Base-by-base conservation (phyloP, 1,140 invertebrate species). In the Drosophila jambulina region DNA sequence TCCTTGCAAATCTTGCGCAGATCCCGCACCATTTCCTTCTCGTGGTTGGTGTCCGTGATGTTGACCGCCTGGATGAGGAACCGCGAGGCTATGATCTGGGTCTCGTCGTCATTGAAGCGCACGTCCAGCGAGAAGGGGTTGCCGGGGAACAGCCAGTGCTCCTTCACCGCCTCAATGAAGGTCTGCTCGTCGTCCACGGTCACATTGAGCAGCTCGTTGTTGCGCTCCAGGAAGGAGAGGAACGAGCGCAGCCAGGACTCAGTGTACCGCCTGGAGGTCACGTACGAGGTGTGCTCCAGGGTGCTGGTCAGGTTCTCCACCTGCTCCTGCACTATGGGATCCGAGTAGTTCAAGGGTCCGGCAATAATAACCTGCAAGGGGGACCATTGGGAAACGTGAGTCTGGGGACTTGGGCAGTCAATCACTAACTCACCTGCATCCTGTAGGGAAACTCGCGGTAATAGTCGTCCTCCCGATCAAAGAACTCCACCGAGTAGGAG, bases 241-340 rank as follows among this genome's bases (percentile, higher is more conserved):
- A 98, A 99, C 36, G 95, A 96, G 61, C 97, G 94, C 3, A 99
- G 91, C 98, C 98, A 99, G 1, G 97, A 98, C 93, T 98, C 97
- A 0, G 97, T 98, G 85, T 98, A 98, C 0, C 97, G 91, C 0
- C 96, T 95, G 13, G 94, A 95, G 4, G 95, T 96, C 32, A 98
- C 96, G 91, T 96, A 98, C 0, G 95, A 95, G 0, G 96, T 97
- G 51, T 95, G 95, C 91, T 99, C 98, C 72, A 99, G 94, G 21
- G 94, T 95, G 57, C 95, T 94, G 1, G 97, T 96, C 36, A 99
- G 93, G 34, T 95, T 95, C 92, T 98, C 97, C 25, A 99, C 95
- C 91, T 96, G 94, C 13, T 95, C 83, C 91, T 98, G 97, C 1
- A 97, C 94, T 48, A 94, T 87, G 2, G 96, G 95, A 92, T 98